Evolutionary conservation across 2,888 invertebrate genomes (phyloP).

Genomic region (Drosophila leonis): DNA sequence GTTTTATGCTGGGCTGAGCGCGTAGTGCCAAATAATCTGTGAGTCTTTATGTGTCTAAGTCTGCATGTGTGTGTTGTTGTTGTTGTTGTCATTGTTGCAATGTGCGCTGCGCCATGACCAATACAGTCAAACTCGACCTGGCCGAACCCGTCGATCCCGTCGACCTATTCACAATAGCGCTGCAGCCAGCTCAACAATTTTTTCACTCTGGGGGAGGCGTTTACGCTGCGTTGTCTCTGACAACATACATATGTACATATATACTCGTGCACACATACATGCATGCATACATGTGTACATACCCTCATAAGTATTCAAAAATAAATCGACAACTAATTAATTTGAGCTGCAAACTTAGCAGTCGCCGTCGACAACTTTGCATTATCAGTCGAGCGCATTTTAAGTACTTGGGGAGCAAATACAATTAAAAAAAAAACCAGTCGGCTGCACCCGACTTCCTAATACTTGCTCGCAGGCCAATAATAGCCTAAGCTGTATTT

Average conservation of each 20-base stretch:
- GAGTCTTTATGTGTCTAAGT: slow-evolving; percentile 4
- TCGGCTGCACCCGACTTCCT: not conserved
- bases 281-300: not conserved
- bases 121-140: slow-evolving; percentile 5
- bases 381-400: slow-evolving; percentile 39
- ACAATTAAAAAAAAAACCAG: not conserved
- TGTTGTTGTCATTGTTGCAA: slow-evolving; percentile 16
- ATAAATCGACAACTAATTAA: slow-evolving; percentile 55
- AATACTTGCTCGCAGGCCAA: not conserved
- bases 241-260: not conserved
- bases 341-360: slow-evolving; percentile 26
- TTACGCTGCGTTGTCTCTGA: slow-evolving; percentile 25
- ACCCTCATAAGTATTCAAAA: slow-evolving; percentile 26
- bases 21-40: slow-evolving; percentile 19
- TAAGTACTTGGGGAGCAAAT: not conserved
- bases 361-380: slow-evolving; percentile 6
- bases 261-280: not conserved
- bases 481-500: not conserved
- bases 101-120: slow-evolving; percentile 26
- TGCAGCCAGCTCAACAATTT: slow-evolving; percentile 13
- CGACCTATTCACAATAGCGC: slow-evolving; percentile 22
- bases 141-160: slow-evolving; percentile 7
- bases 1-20: slow-evolving; percentile 9
- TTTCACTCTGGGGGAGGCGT: slow-evolving; percentile 43
- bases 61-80: slow-evolving; percentile 19